Evolutionary conservation across 2,113 vertebrate species (phyloP), one percentile per base, ranked within the genome.

Genomic region (Willisornis vidua): DNA sequence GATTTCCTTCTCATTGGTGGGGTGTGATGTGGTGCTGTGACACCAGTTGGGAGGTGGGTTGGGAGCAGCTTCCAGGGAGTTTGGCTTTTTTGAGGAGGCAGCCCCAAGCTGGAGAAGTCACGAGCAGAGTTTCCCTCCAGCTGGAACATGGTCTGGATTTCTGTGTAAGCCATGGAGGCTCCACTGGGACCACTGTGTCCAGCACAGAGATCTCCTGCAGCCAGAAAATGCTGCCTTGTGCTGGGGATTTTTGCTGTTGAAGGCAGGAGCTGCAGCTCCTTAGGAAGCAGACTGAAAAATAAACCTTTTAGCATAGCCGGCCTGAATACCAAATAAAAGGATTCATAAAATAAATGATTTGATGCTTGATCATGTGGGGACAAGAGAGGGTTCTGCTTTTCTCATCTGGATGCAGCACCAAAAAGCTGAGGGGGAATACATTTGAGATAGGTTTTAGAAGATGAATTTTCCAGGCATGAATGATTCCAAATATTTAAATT

Each of bases 21-120:
- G 49, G 11, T 0, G 0, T 10, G 54, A 58, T 2, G 9, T 1
- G 61, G 19, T 66, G 61, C 58, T 19, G 0, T 70, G 63, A 12
- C 14, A 6, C 1, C 0, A 1, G 31, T 4, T 13, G 19, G 41
- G 31, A 78, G 31, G 41, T 7, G 92, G 45, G 28, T 24, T 4
- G 22, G 49, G 28, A 55, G 26, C n/a, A n/a, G 14, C 3, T 39
- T 72, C 61, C 48, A 1, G 2, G 22, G 61, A 63, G 19, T 71
- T 95, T 93, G 77, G 63, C 75, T n/a, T 86, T 91, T 73, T 37
- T 26, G 28, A 52, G 78, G 66, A 55, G 16, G 12, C 61, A 73
- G 26, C 58, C 73, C 62, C 33, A 26, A 66, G 41, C 19, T 37
- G 8, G 54, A 63, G 43, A 43, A 92, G n/a, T 28, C 33, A 48